Base-by-base conservation (phyloP, 2,888 invertebrate genomes). In the Cephus rjabovi region DNA sequence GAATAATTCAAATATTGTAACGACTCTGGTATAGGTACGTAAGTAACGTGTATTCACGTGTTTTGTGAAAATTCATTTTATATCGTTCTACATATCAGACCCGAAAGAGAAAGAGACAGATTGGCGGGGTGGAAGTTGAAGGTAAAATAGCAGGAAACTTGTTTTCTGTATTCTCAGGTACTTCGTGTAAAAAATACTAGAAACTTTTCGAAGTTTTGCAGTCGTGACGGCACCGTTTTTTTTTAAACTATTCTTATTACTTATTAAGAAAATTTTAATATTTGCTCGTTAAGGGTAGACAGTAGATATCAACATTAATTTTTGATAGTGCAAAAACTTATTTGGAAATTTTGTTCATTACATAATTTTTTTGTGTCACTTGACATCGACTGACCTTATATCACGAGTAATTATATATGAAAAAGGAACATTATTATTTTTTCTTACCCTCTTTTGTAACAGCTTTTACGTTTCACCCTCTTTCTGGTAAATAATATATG, bases 401-500 rank as follows among this genome's bases (percentile, higher is more conserved):
- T 9, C 56, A 9, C 23, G 15, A 56, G 23, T 23, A 9, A 56
- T 56, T 56, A 6, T 23, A 56, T 6, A 23, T 0, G 23, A 23
- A 56, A 23, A 6, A 9, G 56, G 56, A 56, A 15, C 15, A 40
- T 40, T 40, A 15, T 40, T 40, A 33, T 9, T 15, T 23, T 56
- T 56, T 23, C 6, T 23, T 9, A 6, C 23, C 23, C 56, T 56
- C 56, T 23, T 56, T 23, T 23, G 9, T 23, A 56, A 0, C 56
- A 23, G 56, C 56, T 56, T 56, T 23, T 23, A 56, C 9, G 56
- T 56, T 33, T 71, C 30, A 71, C 30, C 71, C 30, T 30, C 71
- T 33, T 56, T 56, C 30, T 68, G 69, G 68, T 77, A 79, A 77
- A 82, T 81, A 75, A 79, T 80, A 76, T 80, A 82, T 82, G 78